phyloP scores from a whole-genome alignment of 2,797 vertebrate species.

The Danio kyathit region DNA sequence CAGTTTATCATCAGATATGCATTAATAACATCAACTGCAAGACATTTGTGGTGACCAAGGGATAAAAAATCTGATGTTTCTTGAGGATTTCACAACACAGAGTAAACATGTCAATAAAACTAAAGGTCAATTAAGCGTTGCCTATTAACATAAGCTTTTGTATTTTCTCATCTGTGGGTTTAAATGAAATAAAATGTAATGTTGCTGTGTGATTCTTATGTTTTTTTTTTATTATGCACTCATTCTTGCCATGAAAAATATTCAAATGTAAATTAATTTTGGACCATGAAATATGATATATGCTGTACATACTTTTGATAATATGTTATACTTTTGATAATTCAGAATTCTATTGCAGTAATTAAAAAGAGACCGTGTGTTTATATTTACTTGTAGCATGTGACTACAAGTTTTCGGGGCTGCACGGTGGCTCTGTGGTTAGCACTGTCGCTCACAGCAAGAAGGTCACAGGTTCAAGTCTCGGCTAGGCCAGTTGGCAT shows the following conservation, averaged over 20 bases:
- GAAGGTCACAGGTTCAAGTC: too few species aligned
- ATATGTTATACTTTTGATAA: too few species aligned
- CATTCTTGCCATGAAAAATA: neutral
- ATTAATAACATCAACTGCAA: neutral
- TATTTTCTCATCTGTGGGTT: conserved; percentile 7
- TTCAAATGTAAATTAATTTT: neutral
- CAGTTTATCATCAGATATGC: neutral
- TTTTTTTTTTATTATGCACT: neutral
- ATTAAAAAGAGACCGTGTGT: neutral
- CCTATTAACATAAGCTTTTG: neutral
- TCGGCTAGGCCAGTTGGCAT: too few species aligned
- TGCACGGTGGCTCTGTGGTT: too few species aligned
- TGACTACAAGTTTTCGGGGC: too few species aligned
- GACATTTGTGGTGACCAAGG: neutral
- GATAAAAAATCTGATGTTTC: neutral
- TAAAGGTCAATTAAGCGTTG: neutral
- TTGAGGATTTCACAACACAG: neutral
- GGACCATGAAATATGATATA: neutral
- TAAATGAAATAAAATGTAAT: neutral
- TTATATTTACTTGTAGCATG: neutral
- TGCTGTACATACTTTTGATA: neutral
- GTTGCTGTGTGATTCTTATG: neutral
- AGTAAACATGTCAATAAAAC: neutral
- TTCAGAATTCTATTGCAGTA: too few species aligned
- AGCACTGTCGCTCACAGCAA: too few species aligned